These are phyloP conservation scores for human DNA, from an alignment of 2,113 vertebrate genomes.

Conservation along the genomic window DNA sequence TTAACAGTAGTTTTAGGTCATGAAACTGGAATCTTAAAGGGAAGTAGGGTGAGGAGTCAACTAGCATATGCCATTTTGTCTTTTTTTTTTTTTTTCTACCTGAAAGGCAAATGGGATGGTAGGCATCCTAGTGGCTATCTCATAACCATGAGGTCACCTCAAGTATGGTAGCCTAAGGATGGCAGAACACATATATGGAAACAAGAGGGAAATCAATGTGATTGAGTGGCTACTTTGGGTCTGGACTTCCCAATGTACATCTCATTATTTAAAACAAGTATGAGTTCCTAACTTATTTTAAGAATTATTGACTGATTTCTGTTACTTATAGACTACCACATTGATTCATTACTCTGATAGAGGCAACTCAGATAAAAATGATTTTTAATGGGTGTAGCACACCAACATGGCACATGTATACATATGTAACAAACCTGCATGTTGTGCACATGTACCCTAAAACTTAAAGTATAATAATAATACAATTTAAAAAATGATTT, in stretches of 20 bases:
- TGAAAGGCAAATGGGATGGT: not conserved
- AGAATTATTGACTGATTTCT: not conserved
- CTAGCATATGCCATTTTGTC: not conserved
- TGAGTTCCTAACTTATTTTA: not conserved
- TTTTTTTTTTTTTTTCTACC: not conserved
- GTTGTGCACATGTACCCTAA: too few relatives aligned
- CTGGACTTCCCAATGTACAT: not conserved
- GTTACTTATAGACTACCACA: not conserved
- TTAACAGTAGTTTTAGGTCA: not conserved
- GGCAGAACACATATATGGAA: not conserved
- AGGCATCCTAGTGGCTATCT: not conserved
- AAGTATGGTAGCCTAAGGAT: not conserved
- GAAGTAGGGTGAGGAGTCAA: not conserved
- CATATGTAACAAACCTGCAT: too few relatives aligned
- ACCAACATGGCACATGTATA: too few relatives aligned
- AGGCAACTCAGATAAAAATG: not conserved
- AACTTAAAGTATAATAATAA: too few relatives aligned
- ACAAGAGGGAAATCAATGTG: not conserved
- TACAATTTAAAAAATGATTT: not conserved
- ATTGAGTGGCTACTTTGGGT: too few relatives aligned
- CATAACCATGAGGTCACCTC: not conserved
- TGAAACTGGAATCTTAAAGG: not conserved
- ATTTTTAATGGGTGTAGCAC: not conserved
- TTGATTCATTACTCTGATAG: not conserved
- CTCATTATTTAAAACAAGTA: not conserved